Evolutionary conservation across 2,888 invertebrate species (phyloP).

Genomic region (Caenorhabditis becei): DNA sequence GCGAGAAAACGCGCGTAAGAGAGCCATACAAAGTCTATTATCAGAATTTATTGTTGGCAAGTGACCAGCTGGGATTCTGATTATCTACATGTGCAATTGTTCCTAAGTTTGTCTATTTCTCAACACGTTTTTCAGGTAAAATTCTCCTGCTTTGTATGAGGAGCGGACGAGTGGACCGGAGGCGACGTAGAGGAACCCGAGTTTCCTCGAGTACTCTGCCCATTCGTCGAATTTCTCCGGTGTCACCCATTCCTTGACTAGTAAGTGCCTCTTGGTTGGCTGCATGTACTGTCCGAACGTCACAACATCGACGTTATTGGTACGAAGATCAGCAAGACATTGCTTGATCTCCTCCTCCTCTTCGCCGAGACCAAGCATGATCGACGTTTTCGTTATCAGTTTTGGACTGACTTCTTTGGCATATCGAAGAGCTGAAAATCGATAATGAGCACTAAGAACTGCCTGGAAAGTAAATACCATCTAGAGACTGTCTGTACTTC

Average conservation of each 20-base stretch:
- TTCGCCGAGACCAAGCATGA: slow-evolving; percentile 97
- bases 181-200: slow-evolving; percentile 97
- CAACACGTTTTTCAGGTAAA: slow-evolving; percentile 79
- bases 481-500: slow-evolving; percentile 91
- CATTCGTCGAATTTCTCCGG: slow-evolving; percentile 87
- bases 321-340: slow-evolving; percentile 73
- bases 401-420: slow-evolving; percentile 88
- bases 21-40: slow-evolving; percentile 13
- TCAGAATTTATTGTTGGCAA: slow-evolving; percentile 55
- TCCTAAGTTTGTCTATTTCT: slow-evolving; percentile 64
- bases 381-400: slow-evolving; percentile 95
- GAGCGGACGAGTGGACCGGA: slow-evolving; percentile 97
- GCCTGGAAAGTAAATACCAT: slow-evolving; percentile 85
- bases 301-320: slow-evolving; percentile 91
- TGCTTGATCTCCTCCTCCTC: slow-evolving; percentile 87
- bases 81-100: slow-evolving; percentile 5
- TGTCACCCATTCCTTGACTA: slow-evolving; percentile 91
- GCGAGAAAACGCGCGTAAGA: slow-evolving; percentile 46
- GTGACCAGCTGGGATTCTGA: slow-evolving; percentile 25
- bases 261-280: slow-evolving; percentile 95
- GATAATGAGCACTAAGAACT: not conserved
- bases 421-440: slow-evolving; percentile 49
- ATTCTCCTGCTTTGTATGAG: slow-evolving; percentile 97
- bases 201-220: slow-evolving; percentile 83
- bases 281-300: slow-evolving; percentile 99